Evolutionary conservation across 2,888 invertebrate species (phyloP).

Genomic region (Odontocolon sp.): DNA sequence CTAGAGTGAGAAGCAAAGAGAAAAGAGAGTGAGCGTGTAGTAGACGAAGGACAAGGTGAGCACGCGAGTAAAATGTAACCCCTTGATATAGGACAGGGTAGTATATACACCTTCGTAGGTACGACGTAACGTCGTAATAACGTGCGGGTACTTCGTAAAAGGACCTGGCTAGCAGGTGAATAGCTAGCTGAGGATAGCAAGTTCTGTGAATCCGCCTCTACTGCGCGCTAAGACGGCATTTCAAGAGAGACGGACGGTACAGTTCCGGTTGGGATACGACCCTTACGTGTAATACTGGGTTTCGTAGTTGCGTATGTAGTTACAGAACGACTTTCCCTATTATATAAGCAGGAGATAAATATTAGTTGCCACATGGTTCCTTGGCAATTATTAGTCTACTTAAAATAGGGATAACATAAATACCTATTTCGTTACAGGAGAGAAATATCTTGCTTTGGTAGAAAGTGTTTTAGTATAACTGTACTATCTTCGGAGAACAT

Average conservation of each 20-base stretch:
- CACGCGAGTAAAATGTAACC: slow-evolving; percentile 39
- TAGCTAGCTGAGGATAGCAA: neutral
- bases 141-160: slow-evolving; percentile 31
- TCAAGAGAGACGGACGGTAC: slow-evolving; percentile 37
- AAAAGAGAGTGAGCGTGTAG: too few relatives aligned
- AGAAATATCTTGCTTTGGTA: too few relatives aligned
- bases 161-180: neutral
- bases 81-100: slow-evolving; percentile 27
- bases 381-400: too few relatives aligned
- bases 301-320: neutral
- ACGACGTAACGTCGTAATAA: slow-evolving; percentile 42
- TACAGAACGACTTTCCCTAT: too few relatives aligned
- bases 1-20: neutral
- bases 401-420: too few relatives aligned
- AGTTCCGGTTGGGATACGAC: slow-evolving; percentile 31
- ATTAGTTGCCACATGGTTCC: too few relatives aligned
- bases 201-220: slow-evolving; percentile 8
- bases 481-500: too few relatives aligned
- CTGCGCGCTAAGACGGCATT: slow-evolving; percentile 21
- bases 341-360: too few relatives aligned
- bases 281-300: neutral
- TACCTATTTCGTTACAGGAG: too few relatives aligned
- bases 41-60: slow-evolving; percentile 31
- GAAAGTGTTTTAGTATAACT: too few relatives aligned
- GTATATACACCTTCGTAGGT: slow-evolving; percentile 5